Evolutionary conservation across 2,113 vertebrate species (phyloP), one percentile per base, ranked within the genome.

Genomic region (Zeus faber): DNA sequence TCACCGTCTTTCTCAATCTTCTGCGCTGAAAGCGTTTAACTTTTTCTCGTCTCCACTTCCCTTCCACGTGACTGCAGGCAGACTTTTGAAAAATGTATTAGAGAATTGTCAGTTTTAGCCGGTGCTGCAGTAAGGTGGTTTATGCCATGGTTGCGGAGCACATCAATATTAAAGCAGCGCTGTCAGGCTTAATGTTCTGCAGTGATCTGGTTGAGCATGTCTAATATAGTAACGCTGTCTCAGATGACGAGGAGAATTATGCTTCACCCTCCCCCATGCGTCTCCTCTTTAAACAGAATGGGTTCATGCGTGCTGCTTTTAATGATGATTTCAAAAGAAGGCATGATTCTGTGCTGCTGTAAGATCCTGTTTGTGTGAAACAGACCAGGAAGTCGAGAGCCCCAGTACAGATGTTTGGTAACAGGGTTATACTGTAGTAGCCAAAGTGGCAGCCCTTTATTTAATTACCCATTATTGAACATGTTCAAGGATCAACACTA

Each of bases 161-260:
- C 75, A 85, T 86, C 68, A 84, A 84, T 83, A 83, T 88, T 85
- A 82, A 87, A 82, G 74, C 24, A 13, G 37, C 62, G 40, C 66
- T 75, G 76, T 83, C 77, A 80, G 77, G 71, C 76, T 72, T 84
- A 84, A 88, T 84, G 79, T 82, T 84, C 63, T 79, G 75, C 76
- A 80, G 74, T 81, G 81, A 87, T 84, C 81, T 83, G 77, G 77
- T 85, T 86, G 83, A 77, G 65, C 65, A 67, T 81, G 77, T 65
- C 77, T 84, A 64, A 77, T 77, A 73, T 62, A 76, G 74, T 69
- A 82, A 76, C 62, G 72, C 65, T 79, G 70, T 80, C 65, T 84
- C 63, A 65, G 72, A 85, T 80, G 72, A 73, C 67, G 46, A 68
- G 69, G 58, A 65, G 71, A 82, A 76, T 65, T 65, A 75, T 76